A percentile compares a stretch with the other conserved stretches of the same genome.
These are phyloP conservation scores for Aricia agestis DNA, from an alignment of 1,140 invertebrate species.

Conservation along the genomic window DNA sequence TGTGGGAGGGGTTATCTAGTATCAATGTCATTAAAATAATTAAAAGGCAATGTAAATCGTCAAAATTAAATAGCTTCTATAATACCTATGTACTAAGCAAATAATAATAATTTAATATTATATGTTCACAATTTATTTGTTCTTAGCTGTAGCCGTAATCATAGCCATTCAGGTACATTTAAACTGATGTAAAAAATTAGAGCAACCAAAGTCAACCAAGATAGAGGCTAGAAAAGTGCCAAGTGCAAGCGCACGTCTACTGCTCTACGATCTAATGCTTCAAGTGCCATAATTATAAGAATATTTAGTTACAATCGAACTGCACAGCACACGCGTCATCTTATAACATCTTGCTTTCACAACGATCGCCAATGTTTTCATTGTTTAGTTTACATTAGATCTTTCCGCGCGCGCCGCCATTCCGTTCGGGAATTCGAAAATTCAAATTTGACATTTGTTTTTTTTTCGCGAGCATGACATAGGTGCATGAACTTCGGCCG, in stretches of 20 bases:
- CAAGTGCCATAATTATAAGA: slow-evolving; percentile 43
- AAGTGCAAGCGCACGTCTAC: slow-evolving; percentile 26
- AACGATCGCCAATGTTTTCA: slow-evolving; percentile 49
- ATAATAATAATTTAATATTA: too few species aligned
- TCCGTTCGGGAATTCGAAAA: background rate
- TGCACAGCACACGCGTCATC: slow-evolving; percentile 45
- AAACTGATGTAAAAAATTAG: too few species aligned
- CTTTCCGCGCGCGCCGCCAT: slow-evolving; percentile 5
- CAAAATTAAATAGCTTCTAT: too few species aligned
- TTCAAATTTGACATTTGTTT: slow-evolving; percentile 17
- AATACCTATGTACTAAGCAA: too few species aligned
- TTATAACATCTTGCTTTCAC: slow-evolving; percentile 54
- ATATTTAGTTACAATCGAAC: slow-evolving; percentile 42
- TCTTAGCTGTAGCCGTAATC: too few species aligned
- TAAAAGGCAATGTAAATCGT: too few species aligned
- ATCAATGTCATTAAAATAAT: too few species aligned
- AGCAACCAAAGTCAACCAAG: background rate
- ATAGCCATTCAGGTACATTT: too few species aligned
- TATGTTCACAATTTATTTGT: too few species aligned
- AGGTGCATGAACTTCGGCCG: background rate
- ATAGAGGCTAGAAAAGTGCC: background rate
- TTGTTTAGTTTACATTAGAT: slow-evolving; percentile 35
- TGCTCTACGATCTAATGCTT: slow-evolving; percentile 37
- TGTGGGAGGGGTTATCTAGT: too few species aligned
- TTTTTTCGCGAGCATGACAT: slow-evolving; percentile 3